Percentiles rank a stretch among this genome's conserved stretches.
Conservation (phyloP, 2,888 invertebrate genomes). For the Peribatodes rhomboidaria region DNA sequence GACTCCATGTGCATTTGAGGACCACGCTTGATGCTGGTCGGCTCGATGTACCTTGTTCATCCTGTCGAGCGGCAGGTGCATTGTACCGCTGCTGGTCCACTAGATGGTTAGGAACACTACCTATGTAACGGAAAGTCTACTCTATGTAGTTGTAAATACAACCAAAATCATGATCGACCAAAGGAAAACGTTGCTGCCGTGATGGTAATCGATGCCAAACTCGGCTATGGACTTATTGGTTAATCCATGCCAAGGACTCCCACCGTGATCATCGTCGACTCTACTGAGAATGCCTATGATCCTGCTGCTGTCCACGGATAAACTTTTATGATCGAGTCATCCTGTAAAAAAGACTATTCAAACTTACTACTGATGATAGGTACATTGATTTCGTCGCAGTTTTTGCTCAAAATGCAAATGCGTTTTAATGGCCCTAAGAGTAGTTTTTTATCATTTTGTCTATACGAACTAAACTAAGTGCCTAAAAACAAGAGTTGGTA, state of each 20-base stretch:
- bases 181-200: background rate
- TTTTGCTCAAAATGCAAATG: background rate
- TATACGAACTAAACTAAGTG: background rate
- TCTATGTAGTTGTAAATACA: background rate
- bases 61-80: background rate
- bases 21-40: conserved; percentile 9
- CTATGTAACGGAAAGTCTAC: background rate
- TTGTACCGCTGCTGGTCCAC: conserved; percentile 2
- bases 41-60: background rate
- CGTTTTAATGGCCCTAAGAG: background rate
- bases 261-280: too few species aligned
- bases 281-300: too few species aligned
- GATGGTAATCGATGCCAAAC: background rate
- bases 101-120: background rate
- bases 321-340: too few species aligned
- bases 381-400: background rate
- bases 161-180: background rate
- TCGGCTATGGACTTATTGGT: background rate
- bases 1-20: conserved; percentile 76
- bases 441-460: background rate
- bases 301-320: too few species aligned
- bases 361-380: too few species aligned
- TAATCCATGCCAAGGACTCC: too few species aligned
- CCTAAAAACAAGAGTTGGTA: background rate
- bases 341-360: too few species aligned